A percentile compares a stretch with the other conserved stretches of the same genome.
These are phyloP conservation scores for Panopea generosa DNA, from an alignment of 2,888 invertebrate species.

Conservation along the genomic window DNA sequence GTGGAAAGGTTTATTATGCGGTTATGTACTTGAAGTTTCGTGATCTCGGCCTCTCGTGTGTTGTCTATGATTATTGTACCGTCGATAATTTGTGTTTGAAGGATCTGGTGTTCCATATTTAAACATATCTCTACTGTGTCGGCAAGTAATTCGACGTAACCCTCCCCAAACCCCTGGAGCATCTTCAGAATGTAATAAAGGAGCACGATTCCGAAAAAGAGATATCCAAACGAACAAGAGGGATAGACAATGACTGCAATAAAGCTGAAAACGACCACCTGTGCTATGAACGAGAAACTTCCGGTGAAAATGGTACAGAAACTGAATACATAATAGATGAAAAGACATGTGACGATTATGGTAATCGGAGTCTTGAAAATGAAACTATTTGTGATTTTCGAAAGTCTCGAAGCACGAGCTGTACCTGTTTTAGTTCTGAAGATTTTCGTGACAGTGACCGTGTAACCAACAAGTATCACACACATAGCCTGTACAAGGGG, in stretches of 20 bases:
- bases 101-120: background rate
- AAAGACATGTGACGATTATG: background rate
- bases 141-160: constrained; percentile 31
- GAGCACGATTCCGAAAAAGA: constrained; percentile 36
- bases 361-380: background rate
- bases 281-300: constrained; percentile 35
- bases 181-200: constrained; percentile 37
- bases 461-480: constrained; percentile 16
- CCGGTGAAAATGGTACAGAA: constrained; percentile 17
- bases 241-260: constrained; percentile 40
- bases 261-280: constrained; percentile 37
- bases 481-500: constrained; percentile 20
- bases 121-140: constrained; percentile 33
- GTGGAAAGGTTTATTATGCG: constrained; percentile 7
- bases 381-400: background rate
- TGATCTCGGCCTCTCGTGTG: background rate
- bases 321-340: constrained; percentile 16
- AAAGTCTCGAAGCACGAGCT: background rate
- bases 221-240: constrained; percentile 37
- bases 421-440: background rate
- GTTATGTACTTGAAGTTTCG: constrained; percentile 23
- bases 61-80: background rate
- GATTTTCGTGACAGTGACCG: background rate
- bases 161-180: constrained; percentile 20
- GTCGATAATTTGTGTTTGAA: background rate